Conservation (phyloP, 92 coral and sea anemone genomes). For the Pocillopora grandis region DNA sequence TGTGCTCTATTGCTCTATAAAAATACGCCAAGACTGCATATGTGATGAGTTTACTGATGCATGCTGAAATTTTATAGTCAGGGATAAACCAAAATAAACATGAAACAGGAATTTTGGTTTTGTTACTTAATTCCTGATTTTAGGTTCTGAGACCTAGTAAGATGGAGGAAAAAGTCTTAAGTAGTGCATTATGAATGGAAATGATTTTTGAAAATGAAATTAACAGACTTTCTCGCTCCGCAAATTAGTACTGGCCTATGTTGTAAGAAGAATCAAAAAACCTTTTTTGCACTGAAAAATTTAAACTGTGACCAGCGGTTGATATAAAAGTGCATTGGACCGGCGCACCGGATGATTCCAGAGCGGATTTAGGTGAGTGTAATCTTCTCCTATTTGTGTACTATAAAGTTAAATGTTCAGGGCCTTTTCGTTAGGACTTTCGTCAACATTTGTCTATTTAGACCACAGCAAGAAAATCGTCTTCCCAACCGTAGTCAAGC, state of each 20-base stretch:
- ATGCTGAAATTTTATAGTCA: constrained; percentile 7
- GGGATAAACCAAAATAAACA: constrained; percentile 1
- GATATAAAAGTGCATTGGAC: background rate
- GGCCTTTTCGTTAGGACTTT: constrained; percentile 16
- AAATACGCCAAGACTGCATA: background rate
- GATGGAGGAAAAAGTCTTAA: constrained; percentile 17
- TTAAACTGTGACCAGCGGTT: constrained; percentile 14
- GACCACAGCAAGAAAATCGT: constrained; percentile 21
- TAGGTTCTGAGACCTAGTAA: constrained; percentile 10
- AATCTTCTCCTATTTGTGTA: constrained; percentile 19
- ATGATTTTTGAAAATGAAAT: background rate
- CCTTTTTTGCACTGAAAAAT: background rate
- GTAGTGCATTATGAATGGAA: constrained; percentile 14
- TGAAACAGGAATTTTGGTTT: constrained; percentile 18
- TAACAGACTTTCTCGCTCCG: constrained; percentile 8
- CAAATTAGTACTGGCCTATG: background rate
- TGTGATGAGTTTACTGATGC: background rate
- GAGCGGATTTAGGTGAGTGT: constrained; percentile 16
- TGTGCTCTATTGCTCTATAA: constrained; percentile 20
- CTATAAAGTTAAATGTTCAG: background rate
- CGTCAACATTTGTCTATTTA: constrained; percentile 14
- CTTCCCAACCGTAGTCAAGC: constrained; percentile 15
- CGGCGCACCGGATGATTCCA: constrained; percentile 15
- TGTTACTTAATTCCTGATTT: constrained; percentile 10
- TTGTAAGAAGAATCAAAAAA: background rate